Percentiles rank a stretch among this genome's conserved stretches.
Evolutionary conservation across 2,888 invertebrate species (phyloP).

Genomic region (Leptinotarsa juncta): DNA sequence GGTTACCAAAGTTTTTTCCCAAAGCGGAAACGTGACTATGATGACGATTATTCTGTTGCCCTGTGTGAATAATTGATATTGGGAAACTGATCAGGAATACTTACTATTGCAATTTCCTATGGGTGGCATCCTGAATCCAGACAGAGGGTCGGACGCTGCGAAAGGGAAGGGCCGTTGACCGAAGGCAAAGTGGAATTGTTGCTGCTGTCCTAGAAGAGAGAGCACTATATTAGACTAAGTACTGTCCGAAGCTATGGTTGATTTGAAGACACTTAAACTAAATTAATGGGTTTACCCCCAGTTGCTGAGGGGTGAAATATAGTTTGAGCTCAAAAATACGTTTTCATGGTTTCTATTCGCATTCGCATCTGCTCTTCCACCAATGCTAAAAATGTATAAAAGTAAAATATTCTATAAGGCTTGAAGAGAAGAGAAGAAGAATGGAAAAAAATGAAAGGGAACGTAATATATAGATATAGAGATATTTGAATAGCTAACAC

Average conservation of each 20-base stretch:
- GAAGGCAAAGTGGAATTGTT: slow-evolving; percentile 94
- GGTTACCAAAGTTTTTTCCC: no score
- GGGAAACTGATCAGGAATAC: slow-evolving; percentile 64
- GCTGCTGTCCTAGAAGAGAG: slow-evolving; percentile 94
- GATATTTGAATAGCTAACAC: no score
- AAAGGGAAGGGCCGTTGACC: slow-evolving; percentile 90
- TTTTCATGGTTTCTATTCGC: no score
- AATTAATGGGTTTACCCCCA: background rate
- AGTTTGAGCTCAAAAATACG: no score
- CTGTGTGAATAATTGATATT: background rate
- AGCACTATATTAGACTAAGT: slow-evolving; percentile 74
- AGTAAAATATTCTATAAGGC: no score
- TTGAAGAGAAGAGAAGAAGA: no score
- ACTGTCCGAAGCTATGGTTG: slow-evolving; percentile 58
- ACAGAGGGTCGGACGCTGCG: slow-evolving; percentile 84
- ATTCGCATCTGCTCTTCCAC: no score
- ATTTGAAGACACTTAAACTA: slow-evolving; percentile 26
- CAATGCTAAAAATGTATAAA: no score
- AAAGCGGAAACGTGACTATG: no score
- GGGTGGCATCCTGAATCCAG: slow-evolving; percentile 89
- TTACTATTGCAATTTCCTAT: slow-evolving; percentile 92
- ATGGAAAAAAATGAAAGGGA: no score
- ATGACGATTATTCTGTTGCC: no score
- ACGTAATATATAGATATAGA: no score
- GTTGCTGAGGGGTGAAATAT: background rate